Evolutionary conservation across 2,888 invertebrate genomes (phyloP), one percentile per base, ranked within the genome.

Genomic region (Marronus borbonicus): DNA sequence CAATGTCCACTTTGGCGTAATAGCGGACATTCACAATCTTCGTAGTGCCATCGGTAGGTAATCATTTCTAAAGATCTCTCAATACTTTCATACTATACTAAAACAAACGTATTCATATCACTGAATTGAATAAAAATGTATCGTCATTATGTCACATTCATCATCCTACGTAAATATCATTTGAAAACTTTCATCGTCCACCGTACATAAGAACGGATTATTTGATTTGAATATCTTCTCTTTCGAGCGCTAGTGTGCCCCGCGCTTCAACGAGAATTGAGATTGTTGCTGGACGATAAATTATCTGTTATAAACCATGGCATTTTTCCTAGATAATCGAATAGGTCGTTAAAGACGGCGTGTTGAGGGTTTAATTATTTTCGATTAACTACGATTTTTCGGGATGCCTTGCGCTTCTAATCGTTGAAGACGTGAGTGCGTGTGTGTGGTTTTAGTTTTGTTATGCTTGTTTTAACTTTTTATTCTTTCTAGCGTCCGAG

Each of bases 301-400:
- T 72, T 72, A 72, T 39, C 72, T 14, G 39, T 60, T 72, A 72
- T 58, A 72, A 72, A 58, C 58, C 36, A 72, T 58, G 58, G 72
- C 58, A 17, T 69, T 72, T 39, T 31, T 72, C 39, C 17, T 36
- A 31, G 39, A 36, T 39, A 70, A 58, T 58, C 52, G 55, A 72
- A 72, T 72, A 39, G 72, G 72, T 72, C 58, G 58, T 72, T 58
- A 72, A 55, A 36, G 8, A 44, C 55, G 36, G 58, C 72, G 72
- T 66, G 66, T 72, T 58, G 72, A 58, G 72, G 72, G 72, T 58
- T 72, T 58, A 72, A 72, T 72, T 72, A 72, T 72, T 72, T 58
- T 58, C 72, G 72, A 72, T 72, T 72, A 72, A 58, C 72, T 58
- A 72, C 36, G 72, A 72, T 60, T 72, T 72, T 72, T 72, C 58